Evolutionary conservation across 2,888 invertebrate species (phyloP).

Genomic region (Margaritifera margaritifera): DNA sequence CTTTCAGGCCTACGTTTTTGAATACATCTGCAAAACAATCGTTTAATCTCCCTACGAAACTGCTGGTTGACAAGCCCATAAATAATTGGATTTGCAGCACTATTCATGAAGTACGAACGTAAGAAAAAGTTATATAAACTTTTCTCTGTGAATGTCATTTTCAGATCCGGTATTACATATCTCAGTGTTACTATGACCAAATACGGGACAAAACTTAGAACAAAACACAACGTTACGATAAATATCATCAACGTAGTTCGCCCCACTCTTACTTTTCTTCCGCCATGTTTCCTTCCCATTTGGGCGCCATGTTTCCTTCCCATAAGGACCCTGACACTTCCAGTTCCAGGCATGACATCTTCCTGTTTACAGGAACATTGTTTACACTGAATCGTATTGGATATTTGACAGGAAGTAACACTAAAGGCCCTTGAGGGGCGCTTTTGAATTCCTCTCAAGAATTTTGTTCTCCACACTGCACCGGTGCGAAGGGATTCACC

Average conservation of each 20-base stretch:
- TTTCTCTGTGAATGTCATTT: constrained; percentile 25
- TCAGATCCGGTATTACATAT: constrained; percentile 23
- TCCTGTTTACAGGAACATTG: too few relatives aligned
- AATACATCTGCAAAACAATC: neutral
- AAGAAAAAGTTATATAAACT: constrained; percentile 42
- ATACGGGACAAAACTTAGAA: constrained; percentile 52
- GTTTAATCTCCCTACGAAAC: constrained; percentile 28
- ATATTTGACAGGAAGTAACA: too few relatives aligned
- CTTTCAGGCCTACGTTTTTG: too few relatives aligned
- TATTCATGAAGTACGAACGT: constrained; percentile 44
- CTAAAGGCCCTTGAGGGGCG: too few relatives aligned
- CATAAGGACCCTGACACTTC: too few relatives aligned
- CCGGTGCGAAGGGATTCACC: too few relatives aligned
- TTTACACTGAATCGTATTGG: too few relatives aligned
- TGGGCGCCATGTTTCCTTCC: too few relatives aligned
- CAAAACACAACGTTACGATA: constrained; percentile 45
- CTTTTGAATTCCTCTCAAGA: too few relatives aligned
- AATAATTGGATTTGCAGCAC: constrained; percentile 50
- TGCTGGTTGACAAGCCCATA: constrained; percentile 44
- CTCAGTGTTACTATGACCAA: constrained; percentile 40
- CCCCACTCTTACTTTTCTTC: constrained; percentile 35
- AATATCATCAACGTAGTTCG: constrained; percentile 49
- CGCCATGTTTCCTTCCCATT: constrained; percentile 19
- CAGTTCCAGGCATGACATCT: too few relatives aligned
- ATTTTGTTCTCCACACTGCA: too few relatives aligned